These are phyloP conservation scores for Nineta flava DNA, from an alignment of 2,888 invertebrate species.

Conservation along the genomic window DNA sequence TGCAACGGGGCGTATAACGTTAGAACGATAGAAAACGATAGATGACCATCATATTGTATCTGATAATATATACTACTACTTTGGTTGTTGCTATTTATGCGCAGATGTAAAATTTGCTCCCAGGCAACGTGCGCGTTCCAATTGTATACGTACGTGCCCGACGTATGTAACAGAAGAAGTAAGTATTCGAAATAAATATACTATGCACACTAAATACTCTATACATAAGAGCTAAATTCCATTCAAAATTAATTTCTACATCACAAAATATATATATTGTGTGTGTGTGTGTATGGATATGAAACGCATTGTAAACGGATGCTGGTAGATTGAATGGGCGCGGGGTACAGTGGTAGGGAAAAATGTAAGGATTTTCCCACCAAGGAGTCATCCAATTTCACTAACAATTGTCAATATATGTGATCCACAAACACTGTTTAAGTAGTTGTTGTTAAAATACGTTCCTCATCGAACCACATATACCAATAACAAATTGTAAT, in stretches of 20 bases:
- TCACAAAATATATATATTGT: background rate
- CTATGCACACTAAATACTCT: no score
- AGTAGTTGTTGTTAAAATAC: background rate
- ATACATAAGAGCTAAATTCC: no score
- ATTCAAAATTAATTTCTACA: background rate
- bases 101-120: background rate
- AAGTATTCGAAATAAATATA: no score
- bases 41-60: no score
- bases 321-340: background rate
- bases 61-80: no score
- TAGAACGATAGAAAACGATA: no score
- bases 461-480: background rate
- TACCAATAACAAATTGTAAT: background rate
- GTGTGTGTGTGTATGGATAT: background rate
- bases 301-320: background rate
- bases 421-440: background rate
- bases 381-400: background rate
- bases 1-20: no score
- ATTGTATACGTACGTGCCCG: background rate
- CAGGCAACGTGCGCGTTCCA: background rate
- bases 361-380: background rate
- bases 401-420: conserved; percentile 1
- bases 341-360: background rate
- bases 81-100: background rate
- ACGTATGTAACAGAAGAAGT: no score